Base-by-base conservation (phyloP, 1,140 invertebrate genomes). In the Zaprionus gabonicus region DNA sequence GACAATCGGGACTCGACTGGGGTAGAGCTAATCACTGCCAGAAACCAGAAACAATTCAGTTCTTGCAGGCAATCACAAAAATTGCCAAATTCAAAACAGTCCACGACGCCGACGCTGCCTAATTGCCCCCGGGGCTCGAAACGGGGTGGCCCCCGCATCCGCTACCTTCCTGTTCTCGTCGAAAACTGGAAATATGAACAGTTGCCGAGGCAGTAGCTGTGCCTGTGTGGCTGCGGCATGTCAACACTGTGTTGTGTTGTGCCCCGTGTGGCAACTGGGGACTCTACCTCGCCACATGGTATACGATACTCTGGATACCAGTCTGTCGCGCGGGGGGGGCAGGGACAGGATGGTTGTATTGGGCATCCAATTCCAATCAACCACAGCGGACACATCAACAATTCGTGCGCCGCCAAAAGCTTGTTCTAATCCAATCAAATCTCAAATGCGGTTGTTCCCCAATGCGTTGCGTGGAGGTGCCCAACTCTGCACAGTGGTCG, bases 401-500 rank as follows among this genome's bases (percentile, higher is more conserved):
- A 81, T 69, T 81, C 55, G 75, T 73, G 81, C 20, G 71, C 66
- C 82, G 78, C 75, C 82, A 76, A 88, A 88, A 76, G 71, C 82
- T 80, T 85, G 82, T 88, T 78, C 71, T 77, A 88, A 82, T 85
- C 84, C 82, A 88, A 88, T 88, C 83, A 87, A 87, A 84, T 75
- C 80, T 74, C 66, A 82, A 81, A 76, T 80, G 77, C 51, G 80
- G 74, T 74, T 82, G 80, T 70, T 74, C 27, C 25, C 49, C 65
- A 80, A 71, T 71, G 72, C 58, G 51, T 44, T 69, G 34, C 17
- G 31, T 17, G 41, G 41, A 44, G 41, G 7, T 17, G n/a, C 5
- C n/a, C 41, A 44, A 44, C n/a, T n/a, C n/a, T n/a, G 41, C 41
- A 53, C 56, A 58, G 41, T 76, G 60, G 69, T 1, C 46, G 9